These are phyloP conservation scores for Cephus rjabovi DNA, from an alignment of 2,888 invertebrate species.

Conservation along the genomic window DNA sequence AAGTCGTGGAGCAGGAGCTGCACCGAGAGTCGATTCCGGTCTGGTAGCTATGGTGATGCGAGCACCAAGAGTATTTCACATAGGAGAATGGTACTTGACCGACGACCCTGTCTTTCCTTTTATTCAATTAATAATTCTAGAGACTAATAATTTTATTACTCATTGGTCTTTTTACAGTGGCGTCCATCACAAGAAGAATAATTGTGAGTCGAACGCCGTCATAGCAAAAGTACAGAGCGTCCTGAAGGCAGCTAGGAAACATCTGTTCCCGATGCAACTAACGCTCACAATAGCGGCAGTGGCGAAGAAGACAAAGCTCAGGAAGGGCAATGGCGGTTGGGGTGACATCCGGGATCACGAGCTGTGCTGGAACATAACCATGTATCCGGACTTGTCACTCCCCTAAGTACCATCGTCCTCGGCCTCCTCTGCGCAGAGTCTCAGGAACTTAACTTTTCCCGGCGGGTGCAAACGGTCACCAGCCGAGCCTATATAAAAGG, in stretches of 20 bases:
- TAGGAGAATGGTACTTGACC: slow-evolving; percentile 91
- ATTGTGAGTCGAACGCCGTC: slow-evolving; percentile 87
- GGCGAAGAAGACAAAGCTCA: slow-evolving; percentile 79
- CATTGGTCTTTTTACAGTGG: slow-evolving; percentile 76
- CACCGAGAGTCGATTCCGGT: slow-evolving; percentile 58
- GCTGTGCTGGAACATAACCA: slow-evolving; percentile 69
- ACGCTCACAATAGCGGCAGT: slow-evolving; percentile 76
- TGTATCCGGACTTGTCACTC: slow-evolving; percentile 52
- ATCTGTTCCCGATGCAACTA: slow-evolving; percentile 79
- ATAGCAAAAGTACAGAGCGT: slow-evolving; percentile 87
- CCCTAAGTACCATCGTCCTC: slow-evolving; percentile 33
- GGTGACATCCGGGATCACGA: slow-evolving; percentile 84
- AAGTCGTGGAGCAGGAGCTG: slow-evolving; percentile 69
- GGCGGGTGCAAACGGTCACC: slow-evolving; percentile 35
- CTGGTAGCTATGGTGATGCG: slow-evolving; percentile 90
- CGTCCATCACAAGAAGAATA: slow-evolving; percentile 93
- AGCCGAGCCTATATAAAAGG: slow-evolving; percentile 33
- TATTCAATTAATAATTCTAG: not conserved
- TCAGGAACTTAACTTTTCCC: not conserved
- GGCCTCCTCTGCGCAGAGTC: not conserved
- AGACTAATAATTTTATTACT: not conserved
- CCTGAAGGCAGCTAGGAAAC: slow-evolving; percentile 75
- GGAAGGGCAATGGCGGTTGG: slow-evolving; percentile 98
- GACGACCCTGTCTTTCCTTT: not conserved
- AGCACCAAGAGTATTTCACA: slow-evolving; percentile 96